Evolutionary conservation across 2,888 invertebrate species (phyloP).

Genomic region (Bhutanitis thaidina): DNA sequence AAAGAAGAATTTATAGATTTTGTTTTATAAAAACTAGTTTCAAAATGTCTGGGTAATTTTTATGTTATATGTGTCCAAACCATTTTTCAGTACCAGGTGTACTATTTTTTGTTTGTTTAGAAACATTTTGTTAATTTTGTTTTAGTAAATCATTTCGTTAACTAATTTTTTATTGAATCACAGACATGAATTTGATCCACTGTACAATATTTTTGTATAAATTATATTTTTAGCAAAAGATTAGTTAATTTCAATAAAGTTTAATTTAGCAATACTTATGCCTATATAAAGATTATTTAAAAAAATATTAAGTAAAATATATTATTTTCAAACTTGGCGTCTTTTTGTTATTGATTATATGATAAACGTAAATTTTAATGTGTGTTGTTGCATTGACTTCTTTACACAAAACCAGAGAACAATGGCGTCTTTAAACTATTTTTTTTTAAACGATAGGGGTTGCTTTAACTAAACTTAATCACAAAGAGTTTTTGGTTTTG

Average conservation of each 20-base stretch:
- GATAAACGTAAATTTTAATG: no score
- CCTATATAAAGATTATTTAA: conserved; percentile 23
- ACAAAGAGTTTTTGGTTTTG: no score
- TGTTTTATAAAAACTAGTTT: conserved; percentile 6
- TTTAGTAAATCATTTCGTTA: conserved; percentile 12
- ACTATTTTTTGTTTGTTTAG: conserved; percentile 8
- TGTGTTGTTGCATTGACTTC: no score
- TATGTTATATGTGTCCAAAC: not conserved
- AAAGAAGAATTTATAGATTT: conserved; percentile 12
- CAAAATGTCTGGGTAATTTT: not conserved
- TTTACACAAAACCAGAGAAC: no score
- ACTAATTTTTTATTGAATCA: not conserved
- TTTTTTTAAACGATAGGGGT: no score
- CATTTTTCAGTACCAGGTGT: not conserved
- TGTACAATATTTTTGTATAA: conserved; percentile 8
- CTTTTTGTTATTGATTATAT: not conserved
- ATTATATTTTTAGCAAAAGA: conserved; percentile 1
- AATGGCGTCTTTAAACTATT: no score
- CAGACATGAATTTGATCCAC: conserved; percentile 8
- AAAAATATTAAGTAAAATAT: conserved; percentile 31
- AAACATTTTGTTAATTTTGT: conserved; percentile 16
- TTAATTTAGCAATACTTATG: conserved; percentile 16
- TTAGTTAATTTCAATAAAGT: conserved; percentile 20
- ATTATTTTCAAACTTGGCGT: conserved; percentile 28
- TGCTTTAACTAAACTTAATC: no score